These are phyloP conservation scores for Scelioninae gen. 1 DNA, from an alignment of 2,888 invertebrate genomes.

Conservation along the genomic window DNA sequence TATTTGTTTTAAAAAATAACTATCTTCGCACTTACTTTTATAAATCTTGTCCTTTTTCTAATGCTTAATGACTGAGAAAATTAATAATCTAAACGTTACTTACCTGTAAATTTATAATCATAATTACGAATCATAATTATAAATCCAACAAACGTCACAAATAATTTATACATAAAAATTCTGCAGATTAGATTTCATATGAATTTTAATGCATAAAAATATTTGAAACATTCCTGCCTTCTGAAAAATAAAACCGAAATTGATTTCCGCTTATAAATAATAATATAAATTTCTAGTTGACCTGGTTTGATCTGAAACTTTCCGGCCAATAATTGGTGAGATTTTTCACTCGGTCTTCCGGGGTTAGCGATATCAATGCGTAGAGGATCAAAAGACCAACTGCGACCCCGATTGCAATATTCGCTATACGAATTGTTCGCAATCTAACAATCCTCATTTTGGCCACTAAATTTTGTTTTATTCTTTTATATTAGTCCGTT, in stretches of 20 bases:
- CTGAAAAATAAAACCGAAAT: neutral
- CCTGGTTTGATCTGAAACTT: conserved; percentile 75
- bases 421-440: conserved; percentile 78
- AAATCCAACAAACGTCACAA: too few relatives aligned
- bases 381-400: conserved; percentile 80
- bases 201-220: too few relatives aligned
- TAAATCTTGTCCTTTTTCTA: too few relatives aligned
- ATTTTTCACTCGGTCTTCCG: conserved; percentile 70
- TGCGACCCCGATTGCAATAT: conserved; percentile 74
- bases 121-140: too few relatives aligned
- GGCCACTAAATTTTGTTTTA: conserved; percentile 58
- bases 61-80: too few relatives aligned
- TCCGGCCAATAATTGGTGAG: conserved; percentile 76
- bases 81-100: too few relatives aligned
- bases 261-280: neutral
- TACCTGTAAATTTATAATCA: too few relatives aligned
- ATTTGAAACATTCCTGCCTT: neutral
- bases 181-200: too few relatives aligned
- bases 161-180: too few relatives aligned
- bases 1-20: too few relatives aligned
- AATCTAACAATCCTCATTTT: conserved; percentile 82
- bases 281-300: conserved; percentile 35
- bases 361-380: conserved; percentile 74
- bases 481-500: neutral
- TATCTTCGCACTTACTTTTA: too few relatives aligned